Conservation (phyloP, 2,113 vertebrate species). For the Bambusicola thoracicus region DNA sequence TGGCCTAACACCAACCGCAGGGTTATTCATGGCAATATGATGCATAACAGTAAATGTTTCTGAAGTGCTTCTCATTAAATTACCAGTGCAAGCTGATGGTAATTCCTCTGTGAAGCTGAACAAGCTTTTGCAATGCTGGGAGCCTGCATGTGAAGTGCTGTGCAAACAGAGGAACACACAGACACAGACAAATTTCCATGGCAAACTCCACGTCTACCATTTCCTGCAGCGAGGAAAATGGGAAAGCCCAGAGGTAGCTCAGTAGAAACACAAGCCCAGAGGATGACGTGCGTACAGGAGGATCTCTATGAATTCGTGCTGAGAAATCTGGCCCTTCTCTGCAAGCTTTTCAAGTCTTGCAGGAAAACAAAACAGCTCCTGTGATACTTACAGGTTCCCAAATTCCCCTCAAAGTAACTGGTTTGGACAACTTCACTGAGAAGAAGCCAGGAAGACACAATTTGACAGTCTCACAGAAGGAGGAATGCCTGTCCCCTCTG, state of each 20-base stretch:
- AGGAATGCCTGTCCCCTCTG: not conserved
- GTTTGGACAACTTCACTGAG: not conserved
- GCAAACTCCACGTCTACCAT: accelerated
- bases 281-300: accelerated
- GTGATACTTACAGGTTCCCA: not conserved
- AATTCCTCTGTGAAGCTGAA: not conserved
- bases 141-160: not conserved
- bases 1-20: conserved; percentile 24
- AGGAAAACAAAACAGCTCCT: not conserved
- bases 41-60: conserved; percentile 16
- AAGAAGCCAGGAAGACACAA: not conserved
- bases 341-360: not conserved
- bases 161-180: not conserved
- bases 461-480: not conserved
- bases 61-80: conserved; percentile 58
- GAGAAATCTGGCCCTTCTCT: not conserved
- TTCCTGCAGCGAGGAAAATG: not conserved
- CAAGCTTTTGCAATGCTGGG: not conserved
- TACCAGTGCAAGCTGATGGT: not conserved
- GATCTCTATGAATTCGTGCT: not conserved
- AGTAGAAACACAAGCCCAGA: accelerated
- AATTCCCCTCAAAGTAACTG: not conserved
- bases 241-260: not conserved
- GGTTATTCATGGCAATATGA: conserved; percentile 12
- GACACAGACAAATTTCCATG: not conserved